A percentile compares a stretch with the other conserved stretches of the same genome.
phyloP scores from a whole-genome alignment of 2,888 invertebrate species.

The Drosophila nr. medialis region DNA sequence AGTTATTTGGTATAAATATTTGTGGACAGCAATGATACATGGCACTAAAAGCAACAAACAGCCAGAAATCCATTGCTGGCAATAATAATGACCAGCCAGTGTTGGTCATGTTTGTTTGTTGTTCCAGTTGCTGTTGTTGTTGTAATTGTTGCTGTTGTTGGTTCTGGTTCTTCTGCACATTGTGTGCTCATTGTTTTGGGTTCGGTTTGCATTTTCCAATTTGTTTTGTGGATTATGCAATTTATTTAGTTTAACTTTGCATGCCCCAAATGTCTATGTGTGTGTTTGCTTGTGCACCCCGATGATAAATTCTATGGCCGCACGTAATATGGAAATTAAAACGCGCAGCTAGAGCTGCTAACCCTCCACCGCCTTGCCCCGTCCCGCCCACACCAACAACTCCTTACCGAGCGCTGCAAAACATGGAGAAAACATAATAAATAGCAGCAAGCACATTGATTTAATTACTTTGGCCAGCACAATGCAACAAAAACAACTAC shows the following conservation, averaged over 20 bases:
- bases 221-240: conserved; percentile 70
- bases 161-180: conserved; percentile 41
- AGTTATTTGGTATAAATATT: conserved; percentile 76
- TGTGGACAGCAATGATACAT: conserved; percentile 55
- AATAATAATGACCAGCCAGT: conserved; percentile 48
- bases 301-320: conserved; percentile 76
- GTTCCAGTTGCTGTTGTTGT: conserved; percentile 16
- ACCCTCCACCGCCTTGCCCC: background rate
- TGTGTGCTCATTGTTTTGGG: conserved; percentile 59
- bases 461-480: conserved; percentile 54
- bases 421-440: conserved; percentile 15
- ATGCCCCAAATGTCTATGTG: conserved; percentile 48
- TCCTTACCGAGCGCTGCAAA: conserved; percentile 6
- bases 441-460: conserved; percentile 51
- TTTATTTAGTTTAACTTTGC: conserved; percentile 67
- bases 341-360: conserved; percentile 20
- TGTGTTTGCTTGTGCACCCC: conserved; percentile 25
- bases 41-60: conserved; percentile 24
- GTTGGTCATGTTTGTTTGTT: conserved; percentile 16
- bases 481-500: conserved; percentile 9
- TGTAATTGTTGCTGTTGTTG: conserved; percentile 18
- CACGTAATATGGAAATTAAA: conserved; percentile 81
- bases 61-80: conserved; percentile 42
- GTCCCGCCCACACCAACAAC: background rate
- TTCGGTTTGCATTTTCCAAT: conserved; percentile 67